Evolutionary conservation across 2,888 invertebrate genomes (phyloP), one percentile per base, ranked within the genome.

Genomic region (Meta bourneti): DNA sequence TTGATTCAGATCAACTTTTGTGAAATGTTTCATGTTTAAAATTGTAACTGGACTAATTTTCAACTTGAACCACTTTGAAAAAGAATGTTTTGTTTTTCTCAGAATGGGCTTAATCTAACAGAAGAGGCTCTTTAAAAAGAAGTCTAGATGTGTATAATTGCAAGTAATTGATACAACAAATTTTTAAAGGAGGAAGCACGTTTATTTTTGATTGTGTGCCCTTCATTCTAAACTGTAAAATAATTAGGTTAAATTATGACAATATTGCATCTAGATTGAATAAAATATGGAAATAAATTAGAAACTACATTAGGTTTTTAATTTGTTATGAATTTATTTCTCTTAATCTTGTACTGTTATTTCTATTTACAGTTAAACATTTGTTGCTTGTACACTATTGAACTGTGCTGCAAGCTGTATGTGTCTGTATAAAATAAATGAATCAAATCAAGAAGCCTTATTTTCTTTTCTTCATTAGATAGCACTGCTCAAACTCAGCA

Each of bases 341-440:
- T 90, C 75, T 49, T 70, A 78, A 90, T 54, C 70, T 87, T 91
- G 87, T 83, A 69, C 69, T 91, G 87, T 91, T 91, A 91, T 83
- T 71, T 78, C 52, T 91, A 91, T 87, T 83, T 91, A 91, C 54
- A 87, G 78, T 91, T 86, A 82, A 77, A 81, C 52, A 72, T 82
- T 91, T 75, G 87, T 91, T 87, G 87, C 91, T 87, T 87, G 91
- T 91, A 87, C 91, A 91, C 87, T 80, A 78, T 49, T 72, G 52
- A 82, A 83, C 77, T 91, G 91, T 91, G 87, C 82, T 83, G 87
- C 87, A 91, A 87, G 91, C 87, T 91, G 91, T 91, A 91, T 91
- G 91, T 91, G 91, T 87, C 77, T 91, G 86, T 91, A 78, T 69
- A 84, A 77, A 91, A 91, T 91, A 91, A 91, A 91, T 88, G 71